A percentile compares a stretch with the other conserved stretches of the same genome.
Conservation (phyloP, 2,888 invertebrate species). For the Mongoloraphidia duomilia region DNA sequence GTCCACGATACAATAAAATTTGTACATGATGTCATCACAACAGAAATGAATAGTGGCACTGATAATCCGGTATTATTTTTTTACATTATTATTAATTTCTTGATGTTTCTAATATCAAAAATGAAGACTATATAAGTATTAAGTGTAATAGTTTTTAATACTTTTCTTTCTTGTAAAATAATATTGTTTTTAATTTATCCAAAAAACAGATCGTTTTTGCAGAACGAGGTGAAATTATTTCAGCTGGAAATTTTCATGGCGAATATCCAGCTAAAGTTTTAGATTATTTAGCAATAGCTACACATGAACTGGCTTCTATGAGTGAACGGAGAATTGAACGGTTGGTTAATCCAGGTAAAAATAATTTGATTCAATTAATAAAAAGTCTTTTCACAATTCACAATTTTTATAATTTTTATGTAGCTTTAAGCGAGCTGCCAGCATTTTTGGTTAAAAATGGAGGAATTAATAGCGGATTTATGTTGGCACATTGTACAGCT, state of each 20-base stretch:
- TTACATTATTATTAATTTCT: background rate
- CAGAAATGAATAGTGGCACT: constrained; percentile 51
- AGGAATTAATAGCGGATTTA: constrained; percentile 54
- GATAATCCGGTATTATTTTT: constrained; percentile 41
- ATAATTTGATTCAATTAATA: background rate
- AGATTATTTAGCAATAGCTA: constrained; percentile 48
- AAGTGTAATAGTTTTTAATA: background rate
- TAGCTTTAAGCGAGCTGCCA: constrained; percentile 42
- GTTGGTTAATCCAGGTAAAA: constrained; percentile 42
- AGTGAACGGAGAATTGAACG: constrained; percentile 48
- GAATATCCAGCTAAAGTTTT: constrained; percentile 53
- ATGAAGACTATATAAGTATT: background rate
- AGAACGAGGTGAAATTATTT: constrained; percentile 43
- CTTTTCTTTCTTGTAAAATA: background rate
- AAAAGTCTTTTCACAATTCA: background rate
- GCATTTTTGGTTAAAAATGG: constrained; percentile 48
- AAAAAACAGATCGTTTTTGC: constrained; percentile 34
- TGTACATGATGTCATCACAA: constrained; percentile 39
- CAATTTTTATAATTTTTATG: background rate
- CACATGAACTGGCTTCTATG: constrained; percentile 50
- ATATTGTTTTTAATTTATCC: constrained; percentile 3
- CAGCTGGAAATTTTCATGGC: constrained; percentile 55
- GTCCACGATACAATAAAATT: constrained; percentile 50
- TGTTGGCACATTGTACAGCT: constrained; percentile 52
- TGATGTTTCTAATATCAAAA: background rate